These are phyloP conservation scores for Papilio gigon DNA, from an alignment of 2,888 invertebrate species.

Conservation along the genomic window DNA sequence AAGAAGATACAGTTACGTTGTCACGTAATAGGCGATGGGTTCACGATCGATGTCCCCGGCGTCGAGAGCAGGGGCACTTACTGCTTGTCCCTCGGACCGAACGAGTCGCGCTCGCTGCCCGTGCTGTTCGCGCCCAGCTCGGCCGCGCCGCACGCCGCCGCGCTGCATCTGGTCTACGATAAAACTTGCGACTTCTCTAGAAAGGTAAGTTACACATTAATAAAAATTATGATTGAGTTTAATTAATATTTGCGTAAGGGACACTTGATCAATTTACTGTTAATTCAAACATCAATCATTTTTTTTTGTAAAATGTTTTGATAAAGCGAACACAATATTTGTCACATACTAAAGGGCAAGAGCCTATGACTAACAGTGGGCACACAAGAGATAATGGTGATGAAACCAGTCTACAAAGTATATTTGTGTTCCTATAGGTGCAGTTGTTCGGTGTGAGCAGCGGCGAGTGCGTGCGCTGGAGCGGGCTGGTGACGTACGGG, in stretches of 20 bases:
- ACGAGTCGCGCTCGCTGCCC: constrained; percentile 65
- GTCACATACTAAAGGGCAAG: too few relatives aligned
- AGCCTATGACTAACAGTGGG: too few relatives aligned
- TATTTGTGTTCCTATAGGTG: constrained; percentile 57
- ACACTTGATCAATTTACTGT: too few relatives aligned
- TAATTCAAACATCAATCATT: too few relatives aligned
- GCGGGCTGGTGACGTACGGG: constrained; percentile 71
- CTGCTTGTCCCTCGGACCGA: constrained; percentile 62
- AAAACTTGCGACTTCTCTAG: constrained; percentile 66
- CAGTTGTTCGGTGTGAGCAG: constrained; percentile 62
- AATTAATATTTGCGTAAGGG: too few relatives aligned
- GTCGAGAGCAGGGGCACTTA: constrained; percentile 62
- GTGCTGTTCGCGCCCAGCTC: constrained; percentile 64
- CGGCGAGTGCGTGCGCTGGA: constrained; percentile 64
- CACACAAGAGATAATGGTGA: too few relatives aligned
- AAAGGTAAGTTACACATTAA: constrained; percentile 56
- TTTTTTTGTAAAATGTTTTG: too few relatives aligned
- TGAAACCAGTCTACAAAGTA: too few relatives aligned
- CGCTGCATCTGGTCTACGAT: constrained; percentile 64
- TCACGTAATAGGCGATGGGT: constrained; percentile 71
- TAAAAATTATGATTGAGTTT: too few relatives aligned
- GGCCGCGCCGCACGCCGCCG: constrained; percentile 58
- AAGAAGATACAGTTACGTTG: constrained; percentile 68
- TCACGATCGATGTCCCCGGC: constrained; percentile 66
- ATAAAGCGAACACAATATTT: too few relatives aligned